Conservation (phyloP, 2,888 invertebrate species). For the Camptogramma bilineatum region DNA sequence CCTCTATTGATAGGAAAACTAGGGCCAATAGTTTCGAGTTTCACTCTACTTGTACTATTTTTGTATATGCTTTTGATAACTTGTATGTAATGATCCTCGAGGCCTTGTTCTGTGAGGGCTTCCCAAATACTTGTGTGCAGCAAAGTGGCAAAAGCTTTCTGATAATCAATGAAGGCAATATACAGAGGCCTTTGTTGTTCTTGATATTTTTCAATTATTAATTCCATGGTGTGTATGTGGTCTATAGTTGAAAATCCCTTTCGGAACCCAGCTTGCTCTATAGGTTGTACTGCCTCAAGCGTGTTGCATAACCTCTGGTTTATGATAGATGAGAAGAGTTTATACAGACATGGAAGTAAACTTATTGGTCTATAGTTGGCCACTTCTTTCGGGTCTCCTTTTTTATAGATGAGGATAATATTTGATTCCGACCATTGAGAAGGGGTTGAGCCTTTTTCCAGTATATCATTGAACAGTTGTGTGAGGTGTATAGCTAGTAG, state of each 20-base stretch:
- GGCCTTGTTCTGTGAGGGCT: neutral
- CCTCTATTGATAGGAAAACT: conserved; percentile 26
- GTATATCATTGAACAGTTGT: neutral
- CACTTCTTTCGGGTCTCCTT: too few species aligned
- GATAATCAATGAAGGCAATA: too few species aligned
- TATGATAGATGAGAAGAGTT: conserved; percentile 2
- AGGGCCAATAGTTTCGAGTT: conserved; percentile 5
- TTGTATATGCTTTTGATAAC: conserved; percentile 6
- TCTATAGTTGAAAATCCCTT: conserved; percentile 4
- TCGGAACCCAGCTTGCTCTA: neutral
- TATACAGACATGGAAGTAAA: conserved; percentile 8
- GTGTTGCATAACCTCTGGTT: neutral
- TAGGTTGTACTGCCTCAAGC: neutral
- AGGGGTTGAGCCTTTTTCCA: conserved; percentile 3
- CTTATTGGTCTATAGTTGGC: neutral
- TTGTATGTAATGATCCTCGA: conserved; percentile 6
- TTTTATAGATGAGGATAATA: too few species aligned
- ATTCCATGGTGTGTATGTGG: conserved; percentile 5
- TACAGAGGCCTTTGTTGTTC: too few species aligned
- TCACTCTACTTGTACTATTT: conserved; percentile 2
- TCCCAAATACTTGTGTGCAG: conserved; percentile 15
- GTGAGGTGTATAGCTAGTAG: neutral
- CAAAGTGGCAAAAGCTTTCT: conserved; percentile 20
- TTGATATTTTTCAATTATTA: conserved; percentile 12
- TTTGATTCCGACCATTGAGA: too few species aligned